A percentile compares a stretch with the other conserved stretches of the same genome.
Evolutionary conservation across 2,113 vertebrate species (phyloP).

Genomic region (Gnathonemus longibarbis): DNA sequence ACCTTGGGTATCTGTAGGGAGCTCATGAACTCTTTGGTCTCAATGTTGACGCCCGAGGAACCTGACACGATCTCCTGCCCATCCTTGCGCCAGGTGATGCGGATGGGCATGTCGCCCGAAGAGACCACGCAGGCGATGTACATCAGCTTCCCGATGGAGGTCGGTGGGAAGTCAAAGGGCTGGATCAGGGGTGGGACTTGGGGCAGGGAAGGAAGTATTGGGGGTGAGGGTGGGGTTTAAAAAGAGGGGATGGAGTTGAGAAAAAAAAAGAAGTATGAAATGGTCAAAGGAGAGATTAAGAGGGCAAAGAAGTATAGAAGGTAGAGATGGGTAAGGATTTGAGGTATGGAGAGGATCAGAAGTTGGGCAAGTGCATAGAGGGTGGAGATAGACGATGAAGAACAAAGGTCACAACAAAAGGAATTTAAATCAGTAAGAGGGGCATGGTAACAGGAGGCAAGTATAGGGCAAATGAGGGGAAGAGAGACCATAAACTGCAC

Average conservation of each 20-base stretch:
- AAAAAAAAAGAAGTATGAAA: constrained; percentile 11
- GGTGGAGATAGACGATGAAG: constrained; percentile 7
- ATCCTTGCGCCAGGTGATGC: constrained; percentile 96
- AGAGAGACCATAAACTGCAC: not conserved
- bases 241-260: not conserved
- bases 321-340: constrained; percentile 32
- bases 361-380: constrained; percentile 1
- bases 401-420: not conserved
- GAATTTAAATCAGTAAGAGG: constrained; percentile 17
- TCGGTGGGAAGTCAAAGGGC: constrained; percentile 94
- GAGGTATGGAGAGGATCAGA: not conserved
- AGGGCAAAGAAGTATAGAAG: constrained; percentile 24
- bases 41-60: constrained; percentile 90
- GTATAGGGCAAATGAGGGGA: not conserved
- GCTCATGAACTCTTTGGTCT: constrained; percentile 99
- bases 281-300: constrained; percentile 18
- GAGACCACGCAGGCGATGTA: constrained; percentile 98
- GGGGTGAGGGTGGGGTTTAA: not conserved
- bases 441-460: not conserved
- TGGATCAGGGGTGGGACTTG: constrained; percentile 95
- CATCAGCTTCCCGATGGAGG: constrained; percentile 93
- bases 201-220: constrained; percentile 45
- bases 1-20: constrained; percentile 97
- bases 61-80: constrained; percentile 89
- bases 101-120: constrained; percentile 97